Evolutionary conservation across 2,113 vertebrate species (phyloP).

Genomic region (Leucoraja erinaceus): DNA sequence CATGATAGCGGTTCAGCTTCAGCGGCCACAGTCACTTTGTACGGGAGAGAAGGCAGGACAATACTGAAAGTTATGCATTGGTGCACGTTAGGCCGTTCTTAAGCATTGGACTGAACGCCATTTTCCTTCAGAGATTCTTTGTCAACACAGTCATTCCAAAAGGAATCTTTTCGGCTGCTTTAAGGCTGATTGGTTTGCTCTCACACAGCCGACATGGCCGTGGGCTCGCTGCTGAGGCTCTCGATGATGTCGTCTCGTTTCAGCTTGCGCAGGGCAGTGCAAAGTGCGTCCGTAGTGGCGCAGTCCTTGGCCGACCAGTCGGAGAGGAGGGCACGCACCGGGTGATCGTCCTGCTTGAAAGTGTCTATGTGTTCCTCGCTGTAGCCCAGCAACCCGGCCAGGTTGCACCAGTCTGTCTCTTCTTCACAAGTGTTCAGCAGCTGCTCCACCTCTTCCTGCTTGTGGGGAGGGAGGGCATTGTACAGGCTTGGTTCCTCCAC

Average conservation of each 20-base stretch:
- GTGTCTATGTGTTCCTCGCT: constrained; percentile 77
- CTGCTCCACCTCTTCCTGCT: constrained; percentile 84
- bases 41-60: constrained; percentile 39
- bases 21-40: constrained; percentile 24
- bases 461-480: constrained; percentile 67
- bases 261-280: constrained; percentile 75
- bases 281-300: constrained; percentile 75
- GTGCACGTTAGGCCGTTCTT: constrained; percentile 41
- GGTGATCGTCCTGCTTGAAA: constrained; percentile 74
- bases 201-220: constrained; percentile 86
- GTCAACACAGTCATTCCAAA: neutral
- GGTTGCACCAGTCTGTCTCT: constrained; percentile 78
- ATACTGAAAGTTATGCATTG: constrained; percentile 46
- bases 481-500: constrained; percentile 70
- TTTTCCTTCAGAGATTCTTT: neutral
- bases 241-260: constrained; percentile 84
- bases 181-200: constrained; percentile 38
- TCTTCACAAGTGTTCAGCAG: constrained; percentile 69
- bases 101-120: constrained; percentile 32
- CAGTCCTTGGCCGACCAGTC: constrained; percentile 83
- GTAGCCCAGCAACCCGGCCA: constrained; percentile 85
- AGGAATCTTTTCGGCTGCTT: constrained; percentile 31
- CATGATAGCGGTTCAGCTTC: constrained; percentile 24
- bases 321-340: constrained; percentile 70
- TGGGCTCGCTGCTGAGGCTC: constrained; percentile 74